Conservation (phyloP, 2,797 vertebrate species). For the Muscicapa striata region DNA sequence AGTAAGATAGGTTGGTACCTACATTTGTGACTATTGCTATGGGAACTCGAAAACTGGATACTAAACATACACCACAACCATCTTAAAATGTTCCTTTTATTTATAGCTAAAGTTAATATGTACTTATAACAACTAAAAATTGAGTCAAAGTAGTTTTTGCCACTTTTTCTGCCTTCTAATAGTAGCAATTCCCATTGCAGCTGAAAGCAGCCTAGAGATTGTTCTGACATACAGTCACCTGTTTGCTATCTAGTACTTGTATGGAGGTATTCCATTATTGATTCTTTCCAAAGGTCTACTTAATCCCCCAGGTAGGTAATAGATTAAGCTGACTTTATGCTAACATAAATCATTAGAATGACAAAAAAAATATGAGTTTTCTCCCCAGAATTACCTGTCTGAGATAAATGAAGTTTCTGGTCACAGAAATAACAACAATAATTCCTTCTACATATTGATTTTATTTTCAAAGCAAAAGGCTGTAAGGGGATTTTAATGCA, state of each 20-base stretch:
- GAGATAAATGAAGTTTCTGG: neutral
- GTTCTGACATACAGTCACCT: neutral
- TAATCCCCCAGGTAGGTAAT: neutral
- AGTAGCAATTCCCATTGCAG: neutral
- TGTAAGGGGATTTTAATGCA: neutral
- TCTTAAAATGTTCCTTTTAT: neutral
- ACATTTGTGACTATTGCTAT: neutral
- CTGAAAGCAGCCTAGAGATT: neutral
- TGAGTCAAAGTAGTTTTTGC: neutral
- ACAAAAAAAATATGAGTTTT: neutral
- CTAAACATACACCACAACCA: neutral
- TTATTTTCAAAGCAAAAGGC: neutral
- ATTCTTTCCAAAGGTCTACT: neutral
- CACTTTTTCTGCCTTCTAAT: neutral
- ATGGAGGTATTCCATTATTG: neutral
- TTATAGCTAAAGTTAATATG: neutral
- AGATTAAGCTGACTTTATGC: neutral
- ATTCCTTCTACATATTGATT: neutral
- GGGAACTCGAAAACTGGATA: neutral
- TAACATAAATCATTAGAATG: neutral
- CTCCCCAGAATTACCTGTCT: neutral
- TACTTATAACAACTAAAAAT: neutral
- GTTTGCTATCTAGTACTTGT: neutral
- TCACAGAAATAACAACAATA: neutral
- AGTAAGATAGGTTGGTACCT: neutral